Conservation (phyloP, 2,888 invertebrate species). For the Cerceris ruficornis region DNA sequence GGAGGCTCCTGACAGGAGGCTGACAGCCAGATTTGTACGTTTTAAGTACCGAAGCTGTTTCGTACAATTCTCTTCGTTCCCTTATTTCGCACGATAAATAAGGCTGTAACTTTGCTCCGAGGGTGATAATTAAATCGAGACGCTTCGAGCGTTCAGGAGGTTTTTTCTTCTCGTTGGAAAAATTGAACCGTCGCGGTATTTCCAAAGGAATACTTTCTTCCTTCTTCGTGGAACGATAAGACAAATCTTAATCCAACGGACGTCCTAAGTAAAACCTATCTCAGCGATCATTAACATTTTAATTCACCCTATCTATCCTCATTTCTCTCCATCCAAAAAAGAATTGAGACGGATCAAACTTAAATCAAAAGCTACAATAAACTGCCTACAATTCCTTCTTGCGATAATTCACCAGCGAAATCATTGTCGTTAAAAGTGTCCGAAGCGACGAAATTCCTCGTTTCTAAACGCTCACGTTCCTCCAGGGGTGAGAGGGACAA, state of each 20-base stretch:
- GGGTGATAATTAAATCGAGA: slow-evolving; percentile 69
- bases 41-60: slow-evolving; percentile 61
- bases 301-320: too few species aligned
- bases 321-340: too few species aligned
- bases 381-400: slow-evolving; percentile 1
- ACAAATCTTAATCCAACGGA: not conserved
- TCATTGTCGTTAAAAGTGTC: slow-evolving; percentile 62
- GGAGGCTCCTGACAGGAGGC: slow-evolving; percentile 62
- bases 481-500: slow-evolving; percentile 34
- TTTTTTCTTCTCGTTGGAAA: slow-evolving; percentile 32
- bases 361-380: not conserved
- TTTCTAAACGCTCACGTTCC: slow-evolving; percentile 40
- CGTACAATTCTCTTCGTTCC: slow-evolving; percentile 50
- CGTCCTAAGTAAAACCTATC: too few species aligned
- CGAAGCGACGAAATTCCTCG: slow-evolving; percentile 36
- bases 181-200: slow-evolving; percentile 25
- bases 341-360: too few species aligned
- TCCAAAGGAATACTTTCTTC: not conserved
- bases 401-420: slow-evolving; percentile 44
- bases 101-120: slow-evolving; percentile 56
- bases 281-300: too few species aligned
- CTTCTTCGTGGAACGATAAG: not conserved
- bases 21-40: slow-evolving; percentile 75
- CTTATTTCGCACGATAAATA: slow-evolving; percentile 69
- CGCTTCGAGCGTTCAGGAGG: slow-evolving; percentile 43